Percentiles rank a stretch among this genome's conserved stretches.
These are phyloP conservation scores for Mimachlamys varia DNA, from an alignment of 2,888 invertebrate species.

Conservation along the genomic window DNA sequence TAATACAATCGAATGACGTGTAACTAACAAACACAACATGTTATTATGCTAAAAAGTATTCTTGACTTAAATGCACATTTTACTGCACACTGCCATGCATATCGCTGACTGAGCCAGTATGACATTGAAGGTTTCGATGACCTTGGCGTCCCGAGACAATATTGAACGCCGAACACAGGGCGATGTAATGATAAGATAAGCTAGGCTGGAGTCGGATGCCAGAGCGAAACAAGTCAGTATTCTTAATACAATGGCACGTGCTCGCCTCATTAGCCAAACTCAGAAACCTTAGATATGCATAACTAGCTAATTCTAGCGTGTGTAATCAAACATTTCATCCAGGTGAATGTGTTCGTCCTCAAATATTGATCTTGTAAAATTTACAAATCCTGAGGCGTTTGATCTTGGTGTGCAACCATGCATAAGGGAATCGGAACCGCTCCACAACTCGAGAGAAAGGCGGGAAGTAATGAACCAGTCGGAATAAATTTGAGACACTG, in stretches of 20 bases:
- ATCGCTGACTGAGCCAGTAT: neutral
- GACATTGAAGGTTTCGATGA: neutral
- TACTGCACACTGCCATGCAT: no score
- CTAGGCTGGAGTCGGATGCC: neutral
- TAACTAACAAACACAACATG: no score
- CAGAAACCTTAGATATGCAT: slow-evolving; percentile 8
- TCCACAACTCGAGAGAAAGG: neutral
- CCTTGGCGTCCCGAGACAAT: neutral
- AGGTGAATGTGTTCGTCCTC: neutral
- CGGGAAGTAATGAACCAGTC: neutral
- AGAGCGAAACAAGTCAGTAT: neutral
- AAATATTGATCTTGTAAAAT: neutral
- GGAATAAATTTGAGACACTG: neutral
- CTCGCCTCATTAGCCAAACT: neutral
- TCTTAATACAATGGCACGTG: neutral
- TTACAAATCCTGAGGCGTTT: neutral
- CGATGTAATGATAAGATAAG: neutral
- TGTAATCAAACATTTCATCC: neutral
- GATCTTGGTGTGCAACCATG: neutral
- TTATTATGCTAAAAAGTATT: neutral
- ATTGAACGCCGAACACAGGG: neutral
- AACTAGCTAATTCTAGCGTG: neutral
- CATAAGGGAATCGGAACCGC: neutral
- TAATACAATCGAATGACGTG: no score
- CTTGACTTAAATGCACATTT: neutral